Percentiles rank a stretch among this genome's conserved stretches.
Conservation (phyloP, 2,113 vertebrate species). For the Hyperoodon ampullatus region DNA sequence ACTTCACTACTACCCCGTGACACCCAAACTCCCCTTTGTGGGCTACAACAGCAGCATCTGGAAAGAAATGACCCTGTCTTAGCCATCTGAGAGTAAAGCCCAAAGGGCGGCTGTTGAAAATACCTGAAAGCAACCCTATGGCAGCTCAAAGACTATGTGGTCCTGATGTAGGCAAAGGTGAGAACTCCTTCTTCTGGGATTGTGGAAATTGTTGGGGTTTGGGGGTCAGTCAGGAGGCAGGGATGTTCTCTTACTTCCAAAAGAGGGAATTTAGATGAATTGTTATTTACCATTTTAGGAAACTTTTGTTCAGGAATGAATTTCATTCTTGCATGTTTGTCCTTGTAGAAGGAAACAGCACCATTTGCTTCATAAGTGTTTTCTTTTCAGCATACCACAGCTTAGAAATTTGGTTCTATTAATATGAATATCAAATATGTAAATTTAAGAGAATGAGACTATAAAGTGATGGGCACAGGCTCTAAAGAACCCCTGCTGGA, state of each 20-base stretch:
- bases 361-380: not conserved
- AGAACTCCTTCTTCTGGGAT: not conserved
- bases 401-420: conserved; percentile 55
- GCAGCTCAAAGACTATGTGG: not conserved
- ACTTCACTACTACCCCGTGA: not conserved
- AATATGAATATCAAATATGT: not conserved
- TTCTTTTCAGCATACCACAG: conserved; percentile 58
- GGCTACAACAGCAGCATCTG: not conserved
- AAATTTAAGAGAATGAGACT: conserved; percentile 44
- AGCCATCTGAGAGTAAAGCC: not conserved
- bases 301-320: not conserved
- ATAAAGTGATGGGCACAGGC: not conserved
- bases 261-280: not conserved
- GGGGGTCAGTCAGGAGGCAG: not conserved
- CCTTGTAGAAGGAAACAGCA: conserved; percentile 28
- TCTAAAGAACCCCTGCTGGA: conserved; percentile 30
- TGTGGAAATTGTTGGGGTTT: not conserved
- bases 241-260: not conserved
- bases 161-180: not conserved
- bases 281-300: not conserved
- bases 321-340: not conserved
- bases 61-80: not conserved
- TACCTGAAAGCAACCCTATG: not conserved
- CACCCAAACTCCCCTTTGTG: not conserved
- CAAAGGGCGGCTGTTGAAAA: not conserved